Evolutionary conservation across 64 coral and sea anemone species (phyloP), one percentile per base, ranked within the genome.

Genomic region (Montipora efflorescens): DNA sequence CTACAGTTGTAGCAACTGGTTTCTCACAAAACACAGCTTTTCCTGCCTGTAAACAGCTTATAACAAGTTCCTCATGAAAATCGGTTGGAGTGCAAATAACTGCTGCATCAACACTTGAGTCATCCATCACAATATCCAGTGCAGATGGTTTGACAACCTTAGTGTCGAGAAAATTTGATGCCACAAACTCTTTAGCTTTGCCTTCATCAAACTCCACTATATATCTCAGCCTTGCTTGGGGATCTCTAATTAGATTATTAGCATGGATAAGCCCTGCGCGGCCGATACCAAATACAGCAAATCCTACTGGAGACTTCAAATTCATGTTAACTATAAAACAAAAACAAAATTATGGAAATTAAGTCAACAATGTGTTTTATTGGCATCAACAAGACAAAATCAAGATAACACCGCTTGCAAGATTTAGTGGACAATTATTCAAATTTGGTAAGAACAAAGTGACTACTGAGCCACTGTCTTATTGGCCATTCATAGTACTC

Each of bases 11-110:
- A 8, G 98, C 91, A 47, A 99, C 46, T 14, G 98, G 98, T 66
- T 99, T 99, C 78, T 99, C 98, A 77, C 98, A 99, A 23, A 99
- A 96, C 73, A 99, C 95, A 8, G 98, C 95, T 93, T 99, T 99
- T 18, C 89, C 90, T 7, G 95, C 95, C 57, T 74, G 67, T 78
- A 99, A 89, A 44, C 89, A 91, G n/a, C 19, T 76, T 45, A 99
- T 5, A 3, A 96, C 92, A 45, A 86, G 67, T 4, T 96, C 75
- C 36, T 96, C 92, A 55, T 99, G 98, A 59, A 77, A 82, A 9
- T 23, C 18, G 19, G 98, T 99, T 20, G 98, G 98, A 23, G 98
- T 96, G 19, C 88, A 88, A 21, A 99, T 81, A 8, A 99, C 20
- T 48, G 86, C 95, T 4, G 92, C 98, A 21, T 86, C 14, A 4